A percentile compares a stretch with the other conserved stretches of the same genome.
These are phyloP conservation scores for Cygnus atratus DNA, from an alignment of 2,113 vertebrate species.

Conservation along the genomic window DNA sequence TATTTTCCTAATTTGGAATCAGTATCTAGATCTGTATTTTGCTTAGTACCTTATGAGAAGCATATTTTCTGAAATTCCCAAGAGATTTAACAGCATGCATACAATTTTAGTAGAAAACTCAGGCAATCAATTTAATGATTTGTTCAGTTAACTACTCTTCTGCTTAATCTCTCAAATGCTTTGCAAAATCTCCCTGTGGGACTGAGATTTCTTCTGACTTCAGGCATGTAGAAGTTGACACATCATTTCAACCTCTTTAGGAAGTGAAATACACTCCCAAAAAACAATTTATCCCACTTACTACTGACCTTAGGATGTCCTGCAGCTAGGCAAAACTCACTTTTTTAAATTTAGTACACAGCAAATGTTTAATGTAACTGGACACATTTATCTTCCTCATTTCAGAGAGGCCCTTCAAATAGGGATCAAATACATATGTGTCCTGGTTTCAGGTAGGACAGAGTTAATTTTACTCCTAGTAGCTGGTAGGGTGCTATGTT, in stretches of 20 bases:
- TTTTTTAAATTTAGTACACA: neutral
- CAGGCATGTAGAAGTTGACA: neutral
- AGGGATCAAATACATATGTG: neutral
- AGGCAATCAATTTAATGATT: neutral
- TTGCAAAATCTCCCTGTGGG: neutral
- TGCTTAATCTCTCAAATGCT: neutral
- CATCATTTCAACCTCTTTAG: neutral
- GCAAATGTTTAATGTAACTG: neutral
- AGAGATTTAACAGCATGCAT: neutral
- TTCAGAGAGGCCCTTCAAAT: neutral
- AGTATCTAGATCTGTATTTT: neutral
- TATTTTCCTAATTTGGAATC: neutral
- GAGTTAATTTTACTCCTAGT: too few relatives aligned
- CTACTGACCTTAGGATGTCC: neutral
- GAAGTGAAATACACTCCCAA: neutral
- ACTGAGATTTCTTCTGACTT: neutral
- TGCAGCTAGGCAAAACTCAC: neutral
- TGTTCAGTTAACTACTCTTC: neutral
- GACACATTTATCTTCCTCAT: neutral
- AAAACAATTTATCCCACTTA: neutral
- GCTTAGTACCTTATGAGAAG: neutral
- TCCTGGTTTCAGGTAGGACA: too few relatives aligned
- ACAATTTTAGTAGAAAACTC: neutral
- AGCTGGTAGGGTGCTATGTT: too few relatives aligned
- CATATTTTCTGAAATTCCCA: neutral